phyloP scores from a whole-genome alignment of 2,888 invertebrate species.

The Mimas tiliae region DNA sequence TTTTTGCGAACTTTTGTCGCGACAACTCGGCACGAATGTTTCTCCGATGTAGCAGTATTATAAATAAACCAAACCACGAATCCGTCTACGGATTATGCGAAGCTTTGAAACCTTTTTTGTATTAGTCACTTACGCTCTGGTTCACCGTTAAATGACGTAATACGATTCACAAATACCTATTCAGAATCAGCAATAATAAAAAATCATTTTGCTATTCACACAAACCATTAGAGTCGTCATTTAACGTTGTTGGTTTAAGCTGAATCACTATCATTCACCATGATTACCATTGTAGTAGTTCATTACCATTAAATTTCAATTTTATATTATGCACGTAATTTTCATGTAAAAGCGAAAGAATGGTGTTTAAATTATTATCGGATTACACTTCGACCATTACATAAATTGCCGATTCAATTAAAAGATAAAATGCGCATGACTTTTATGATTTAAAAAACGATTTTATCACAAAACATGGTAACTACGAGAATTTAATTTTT shows the following conservation, averaged over 20 bases:
- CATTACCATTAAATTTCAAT: conserved; percentile 3
- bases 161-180: neutral
- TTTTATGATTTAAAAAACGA: conserved; percentile 26
- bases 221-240: conserved; percentile 2
- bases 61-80: too few relatives aligned
- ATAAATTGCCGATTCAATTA: conserved; percentile 33
- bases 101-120: neutral
- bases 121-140: neutral
- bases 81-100: too few relatives aligned
- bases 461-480: conserved; percentile 20
- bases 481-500: conserved; percentile 4
- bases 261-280: neutral
- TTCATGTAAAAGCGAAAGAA: conserved; percentile 2
- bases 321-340: neutral
- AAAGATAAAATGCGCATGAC: conserved; percentile 27
- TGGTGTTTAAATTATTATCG: neutral
- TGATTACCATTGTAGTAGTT: neutral
- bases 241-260: neutral
- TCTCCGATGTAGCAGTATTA: too few relatives aligned
- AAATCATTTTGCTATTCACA: neutral
- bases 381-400: conserved; percentile 21
- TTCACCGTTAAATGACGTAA: conserved; percentile 4
- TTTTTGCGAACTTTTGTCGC: too few relatives aligned
- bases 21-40: too few relatives aligned
- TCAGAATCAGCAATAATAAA: neutral